phyloP scores from a whole-genome alignment of 2,888 invertebrate genomes.

The Drosophila quasianomalipes region DNA sequence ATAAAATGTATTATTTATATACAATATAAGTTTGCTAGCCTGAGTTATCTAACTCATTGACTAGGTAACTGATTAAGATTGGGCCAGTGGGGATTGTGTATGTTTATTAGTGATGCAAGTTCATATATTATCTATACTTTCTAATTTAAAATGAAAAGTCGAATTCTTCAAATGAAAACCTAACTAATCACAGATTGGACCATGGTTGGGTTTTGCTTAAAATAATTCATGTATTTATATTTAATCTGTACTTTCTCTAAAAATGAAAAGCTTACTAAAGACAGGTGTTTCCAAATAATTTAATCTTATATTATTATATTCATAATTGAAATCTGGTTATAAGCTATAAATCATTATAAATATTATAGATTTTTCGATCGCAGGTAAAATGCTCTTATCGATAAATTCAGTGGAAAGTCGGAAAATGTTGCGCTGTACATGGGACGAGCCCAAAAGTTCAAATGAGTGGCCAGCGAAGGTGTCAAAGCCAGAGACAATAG shows the following conservation, averaged over 20 bases:
- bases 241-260: background rate
- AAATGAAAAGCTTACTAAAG: background rate
- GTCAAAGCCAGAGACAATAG: constrained; percentile 70
- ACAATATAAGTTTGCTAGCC: background rate
- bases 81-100: background rate
- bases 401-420: constrained; percentile 12
- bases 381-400: background rate
- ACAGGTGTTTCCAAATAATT: background rate
- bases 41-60: background rate
- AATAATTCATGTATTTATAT: background rate
- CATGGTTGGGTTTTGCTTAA: background rate
- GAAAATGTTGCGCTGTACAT: constrained; percentile 30
- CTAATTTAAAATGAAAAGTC: background rate
- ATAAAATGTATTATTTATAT: background rate
- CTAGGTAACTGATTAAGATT: background rate
- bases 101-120: background rate
- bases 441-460: constrained; percentile 67
- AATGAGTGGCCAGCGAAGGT: constrained; percentile 68
- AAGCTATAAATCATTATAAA: background rate
- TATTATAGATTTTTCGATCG: constrained; percentile 4
- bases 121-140: background rate
- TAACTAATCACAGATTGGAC: background rate
- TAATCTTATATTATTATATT: background rate
- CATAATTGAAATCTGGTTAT: background rate
- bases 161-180: background rate